Base-by-base conservation (phyloP, 1,140 invertebrate genomes). In the Hycleus phaleratus region DNA sequence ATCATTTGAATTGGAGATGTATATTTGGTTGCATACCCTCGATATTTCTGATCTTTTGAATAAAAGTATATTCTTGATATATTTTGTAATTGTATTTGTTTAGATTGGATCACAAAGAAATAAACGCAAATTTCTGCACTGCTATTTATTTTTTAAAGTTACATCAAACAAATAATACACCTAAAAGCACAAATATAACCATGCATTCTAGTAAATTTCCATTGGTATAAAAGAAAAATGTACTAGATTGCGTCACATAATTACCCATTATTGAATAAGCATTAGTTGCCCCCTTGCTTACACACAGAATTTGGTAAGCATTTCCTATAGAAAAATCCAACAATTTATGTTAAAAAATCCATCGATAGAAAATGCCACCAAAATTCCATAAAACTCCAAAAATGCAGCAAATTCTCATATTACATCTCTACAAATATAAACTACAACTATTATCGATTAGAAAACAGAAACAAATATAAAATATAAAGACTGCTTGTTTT, bases 221-320 rank as follows among this genome's bases (percentile, higher is more conserved):
- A 32, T 32, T 32, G 7, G 7, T 8, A 7, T 26, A 51, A 53
- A 45, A 10, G 42, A 53, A 45, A 53, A 53, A 53, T 45, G 12
- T 52, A 42, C 43, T 53, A 53, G 51, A 53, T 45, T 53, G 32
- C 32, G 51, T 38, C 38, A 26, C 45, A 46, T 26, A 26, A 26
- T 46, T 26, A n/a, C 26, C 43, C 49, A 38, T 43, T n/a, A 51
- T 44, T 46, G 26, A 59, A 60, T 62, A 67, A 68, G 68, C 68
- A 64, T 62, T 60, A 71, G 70, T 68, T 71, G 70, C 70, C 70
- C 70, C 70, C 68, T 71, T 71, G 67, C 68, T 68, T 65, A 67
- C 47, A 63, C 58, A 7, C 4, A 32, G 32, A 32, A 32, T 32
- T 5, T 7, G 32, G 57, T 50, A 49, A 62, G 65, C 46, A 46